Percentiles rank a stretch among this genome's conserved stretches.
These are phyloP conservation scores for Thymallus thymallus DNA, from an alignment of 2,113 vertebrate species.

Conservation along the genomic window DNA sequence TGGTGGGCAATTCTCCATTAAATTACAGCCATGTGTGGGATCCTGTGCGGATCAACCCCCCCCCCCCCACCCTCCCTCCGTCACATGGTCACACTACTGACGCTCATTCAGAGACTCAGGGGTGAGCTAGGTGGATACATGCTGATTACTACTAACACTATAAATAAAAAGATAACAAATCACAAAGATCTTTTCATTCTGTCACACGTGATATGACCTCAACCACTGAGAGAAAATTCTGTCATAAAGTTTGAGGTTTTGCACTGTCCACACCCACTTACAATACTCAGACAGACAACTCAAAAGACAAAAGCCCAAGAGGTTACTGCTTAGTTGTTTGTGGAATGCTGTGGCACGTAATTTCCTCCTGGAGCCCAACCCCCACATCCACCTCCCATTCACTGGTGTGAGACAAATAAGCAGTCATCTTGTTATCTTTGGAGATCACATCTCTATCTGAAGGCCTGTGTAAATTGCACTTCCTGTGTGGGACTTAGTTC, in stretches of 20 bases:
- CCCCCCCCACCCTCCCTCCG: constrained; percentile 1
- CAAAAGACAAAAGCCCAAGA: neutral
- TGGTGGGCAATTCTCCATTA: constrained; percentile 70
- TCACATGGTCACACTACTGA: constrained; percentile 8
- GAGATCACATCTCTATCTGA: constrained; percentile 36
- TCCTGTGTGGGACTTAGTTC: constrained; percentile 55
- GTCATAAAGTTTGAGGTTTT: neutral
- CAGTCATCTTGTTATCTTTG: constrained; percentile 63
- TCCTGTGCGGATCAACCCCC: constrained; percentile 42
- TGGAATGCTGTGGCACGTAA: constrained; percentile 51
- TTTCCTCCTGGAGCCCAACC: constrained; percentile 32
- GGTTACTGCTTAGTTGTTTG: constrained; percentile 42
- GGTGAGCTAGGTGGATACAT: constrained; percentile 9
- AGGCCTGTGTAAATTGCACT: constrained; percentile 41
- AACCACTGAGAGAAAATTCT: neutral
- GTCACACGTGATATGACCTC: neutral
- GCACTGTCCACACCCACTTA: constrained; percentile 1
- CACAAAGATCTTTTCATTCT: neutral
- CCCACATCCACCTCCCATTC: constrained; percentile 20
- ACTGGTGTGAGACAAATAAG: constrained; percentile 61
- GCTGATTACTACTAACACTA: constrained; percentile 22
- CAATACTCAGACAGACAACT: constrained; percentile 4
- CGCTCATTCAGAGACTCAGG: constrained; percentile 34
- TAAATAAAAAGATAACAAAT: constrained; percentile 6
- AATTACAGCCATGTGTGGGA: constrained; percentile 80